A percentile compares a stretch with the other conserved stretches of the same genome.
phyloP scores from a whole-genome alignment of 2,113 vertebrate species.

The Syrmaticus mikado region DNA sequence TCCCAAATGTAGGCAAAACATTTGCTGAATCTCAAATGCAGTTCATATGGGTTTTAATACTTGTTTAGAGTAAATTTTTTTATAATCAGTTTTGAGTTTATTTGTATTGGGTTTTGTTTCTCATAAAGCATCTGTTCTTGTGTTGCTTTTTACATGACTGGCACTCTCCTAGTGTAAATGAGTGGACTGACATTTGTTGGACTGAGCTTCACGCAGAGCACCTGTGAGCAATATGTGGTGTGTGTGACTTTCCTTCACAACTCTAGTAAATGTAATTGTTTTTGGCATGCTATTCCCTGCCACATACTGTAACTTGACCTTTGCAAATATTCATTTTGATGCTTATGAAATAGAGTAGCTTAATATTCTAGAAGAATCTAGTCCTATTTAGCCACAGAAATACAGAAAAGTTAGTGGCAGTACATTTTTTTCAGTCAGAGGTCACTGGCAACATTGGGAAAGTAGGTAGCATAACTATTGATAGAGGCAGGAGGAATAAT shows the following conservation, averaged over 20 bases:
- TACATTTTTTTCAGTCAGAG: not conserved
- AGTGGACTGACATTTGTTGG: slow-evolving; percentile 64
- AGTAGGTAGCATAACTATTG: not conserved
- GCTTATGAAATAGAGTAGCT: slow-evolving; percentile 11
- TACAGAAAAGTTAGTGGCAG: not conserved
- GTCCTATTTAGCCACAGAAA: not conserved
- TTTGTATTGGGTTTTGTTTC: slow-evolving; percentile 53
- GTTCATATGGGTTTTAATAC: not conserved
- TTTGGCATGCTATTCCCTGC: slow-evolving; percentile 58
- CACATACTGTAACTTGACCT: slow-evolving; percentile 54
- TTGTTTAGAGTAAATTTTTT: slow-evolving; percentile 42
- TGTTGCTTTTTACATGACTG: slow-evolving; percentile 55
- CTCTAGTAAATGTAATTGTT: slow-evolving; percentile 41
- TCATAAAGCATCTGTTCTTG: slow-evolving; percentile 62
- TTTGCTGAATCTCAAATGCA: not conserved
- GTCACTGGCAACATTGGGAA: not conserved
- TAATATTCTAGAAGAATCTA: slow-evolving; percentile 34
- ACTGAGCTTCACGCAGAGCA: slow-evolving; percentile 48
- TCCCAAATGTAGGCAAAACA: not conserved
- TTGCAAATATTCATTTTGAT: slow-evolving; percentile 43
- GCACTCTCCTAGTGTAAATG: slow-evolving; percentile 28
- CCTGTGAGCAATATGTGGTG: slow-evolving; percentile 57
- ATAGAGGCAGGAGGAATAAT: too few relatives aligned
- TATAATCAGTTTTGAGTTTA: slow-evolving; percentile 44
- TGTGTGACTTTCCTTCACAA: slow-evolving; percentile 40